Evolutionary conservation across 2,888 invertebrate species (phyloP).

Genomic region (Zootermopsis nevadensis): DNA sequence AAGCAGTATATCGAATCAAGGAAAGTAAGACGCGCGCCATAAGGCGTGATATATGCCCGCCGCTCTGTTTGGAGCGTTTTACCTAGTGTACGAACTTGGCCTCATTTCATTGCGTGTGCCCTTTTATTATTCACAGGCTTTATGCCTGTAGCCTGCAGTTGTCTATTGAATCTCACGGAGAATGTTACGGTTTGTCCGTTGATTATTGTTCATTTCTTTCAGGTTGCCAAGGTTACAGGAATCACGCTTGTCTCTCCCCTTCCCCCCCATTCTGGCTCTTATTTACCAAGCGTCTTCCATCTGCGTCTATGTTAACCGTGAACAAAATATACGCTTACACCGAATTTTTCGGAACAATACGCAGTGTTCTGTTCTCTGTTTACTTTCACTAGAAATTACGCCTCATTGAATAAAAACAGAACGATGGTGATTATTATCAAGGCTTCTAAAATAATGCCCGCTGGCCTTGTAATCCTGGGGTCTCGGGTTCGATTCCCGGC

Average conservation of each 20-base stretch:
- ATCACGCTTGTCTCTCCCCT: background rate
- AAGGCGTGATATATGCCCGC: background rate
- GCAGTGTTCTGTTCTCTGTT: too few species aligned
- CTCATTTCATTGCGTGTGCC: slow-evolving; percentile 21
- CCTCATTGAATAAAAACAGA: too few species aligned
- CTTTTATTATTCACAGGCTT: background rate
- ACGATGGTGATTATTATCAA: too few species aligned
- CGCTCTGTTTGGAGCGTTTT: background rate
- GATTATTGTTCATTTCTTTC: slow-evolving; percentile 19
- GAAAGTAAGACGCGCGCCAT: background rate
- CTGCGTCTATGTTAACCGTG: background rate
- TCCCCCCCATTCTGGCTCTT: background rate
- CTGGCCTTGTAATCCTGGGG: too few species aligned
- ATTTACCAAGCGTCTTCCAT: background rate
- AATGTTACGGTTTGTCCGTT: slow-evolving; percentile 26
- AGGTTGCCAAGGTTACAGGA: slow-evolving; percentile 23
- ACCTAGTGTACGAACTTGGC: background rate
- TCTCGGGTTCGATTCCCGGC: too few species aligned
- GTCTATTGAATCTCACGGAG: background rate
- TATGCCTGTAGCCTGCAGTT: background rate
- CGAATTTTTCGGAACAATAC: too few species aligned
- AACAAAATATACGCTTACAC: too few species aligned
- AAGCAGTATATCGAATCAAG: background rate
- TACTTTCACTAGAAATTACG: too few species aligned
- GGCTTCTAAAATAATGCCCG: too few species aligned